Evolutionary conservation across 2,113 vertebrate species (phyloP), one percentile per base, ranked within the genome.

Genomic region (Shinisaurus crocodilurus): DNA sequence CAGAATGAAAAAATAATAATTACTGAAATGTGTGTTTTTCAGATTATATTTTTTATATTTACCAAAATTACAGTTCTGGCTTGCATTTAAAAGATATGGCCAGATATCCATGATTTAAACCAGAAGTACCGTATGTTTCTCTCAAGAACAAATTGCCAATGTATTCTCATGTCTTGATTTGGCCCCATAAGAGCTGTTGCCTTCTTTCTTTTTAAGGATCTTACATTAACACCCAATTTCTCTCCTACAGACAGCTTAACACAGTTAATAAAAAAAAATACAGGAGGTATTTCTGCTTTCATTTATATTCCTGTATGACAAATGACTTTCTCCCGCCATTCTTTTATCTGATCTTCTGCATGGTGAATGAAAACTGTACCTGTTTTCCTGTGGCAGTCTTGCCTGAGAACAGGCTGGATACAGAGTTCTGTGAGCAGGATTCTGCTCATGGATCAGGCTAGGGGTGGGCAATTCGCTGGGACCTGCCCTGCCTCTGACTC

Each of bases 211-310:
- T 94, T 87, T 80, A 0, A 80, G 34, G 0, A 13, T 37, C 1
- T 77, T 37, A 40, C 9, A 29, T 23, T 32, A 20, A 34, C 40
- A 2, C 89, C 32, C 15, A 16, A 63, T n/a, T 5, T 7, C 82
- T 18, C 1, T 9, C 5, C 27, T 43, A 0, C 0, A 76, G 9
- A 5, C 57, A 25, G 0, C 80, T 75, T 81, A 76, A n/a, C n/a
- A 40, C 48, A 8, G 32, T n/a, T n/a, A 88, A n/a, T n/a, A 45
- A 25, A 80, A 40, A 8, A 81, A 76, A 60, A 8, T 80, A 63
- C 60, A 23, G 0, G 13, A 29, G 32, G 6, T 45, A 50, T 63
- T 43, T 27, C 54, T 86, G 60, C 20, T n/a, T 37, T 72, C 13
- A 5, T 85, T 63, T 43, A 12, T 75, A 76, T 60, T 37, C 8